Percentiles rank a stretch among this genome's conserved stretches.
These are phyloP conservation scores for Sardina pilchardus DNA, from an alignment of 2,113 vertebrate species.

Conservation along the genomic window DNA sequence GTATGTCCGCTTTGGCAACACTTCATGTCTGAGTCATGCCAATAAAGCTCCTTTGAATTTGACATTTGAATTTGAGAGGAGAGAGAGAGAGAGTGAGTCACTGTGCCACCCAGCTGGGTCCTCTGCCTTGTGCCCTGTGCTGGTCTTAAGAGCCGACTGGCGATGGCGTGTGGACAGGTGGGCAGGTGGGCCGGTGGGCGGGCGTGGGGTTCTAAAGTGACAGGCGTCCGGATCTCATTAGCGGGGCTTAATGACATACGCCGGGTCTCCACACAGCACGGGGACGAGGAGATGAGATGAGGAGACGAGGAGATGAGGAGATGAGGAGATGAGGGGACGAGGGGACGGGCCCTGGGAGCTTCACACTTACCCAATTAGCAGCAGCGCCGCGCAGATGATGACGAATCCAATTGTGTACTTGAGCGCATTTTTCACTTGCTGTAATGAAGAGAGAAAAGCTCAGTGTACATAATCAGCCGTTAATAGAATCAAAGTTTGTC, in stretches of 20 bases:
- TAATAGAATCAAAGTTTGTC: constrained; percentile 55
- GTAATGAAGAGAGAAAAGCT: constrained; percentile 61
- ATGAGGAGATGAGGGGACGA: too few species aligned
- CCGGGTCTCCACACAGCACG: constrained; percentile 21
- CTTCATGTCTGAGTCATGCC: too few species aligned
- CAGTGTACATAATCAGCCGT: constrained; percentile 50
- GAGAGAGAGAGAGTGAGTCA: neutral
- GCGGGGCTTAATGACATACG: constrained; percentile 50
- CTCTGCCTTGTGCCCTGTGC: neutral
- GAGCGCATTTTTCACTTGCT: constrained; percentile 93
- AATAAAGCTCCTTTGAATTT: too few species aligned
- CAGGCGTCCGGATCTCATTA: constrained; percentile 52
- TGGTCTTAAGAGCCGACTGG: neutral
- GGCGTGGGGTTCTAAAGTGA: constrained; percentile 22
- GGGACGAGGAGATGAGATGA: constrained; percentile 13
- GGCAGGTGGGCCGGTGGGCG: neutral
- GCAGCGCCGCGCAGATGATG: constrained; percentile 84
- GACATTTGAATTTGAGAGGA: too few species aligned
- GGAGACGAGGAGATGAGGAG: too few species aligned
- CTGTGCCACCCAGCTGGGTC: neutral
- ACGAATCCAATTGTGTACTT: constrained; percentile 91
- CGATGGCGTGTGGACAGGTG: constrained; percentile 5
- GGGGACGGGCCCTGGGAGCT: constrained; percentile 26
- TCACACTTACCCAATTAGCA: constrained; percentile 93
- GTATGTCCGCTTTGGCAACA: too few species aligned